Evolutionary conservation across 2,797 vertebrate genomes (phyloP).

Genomic region (Chelon labrosus): DNA sequence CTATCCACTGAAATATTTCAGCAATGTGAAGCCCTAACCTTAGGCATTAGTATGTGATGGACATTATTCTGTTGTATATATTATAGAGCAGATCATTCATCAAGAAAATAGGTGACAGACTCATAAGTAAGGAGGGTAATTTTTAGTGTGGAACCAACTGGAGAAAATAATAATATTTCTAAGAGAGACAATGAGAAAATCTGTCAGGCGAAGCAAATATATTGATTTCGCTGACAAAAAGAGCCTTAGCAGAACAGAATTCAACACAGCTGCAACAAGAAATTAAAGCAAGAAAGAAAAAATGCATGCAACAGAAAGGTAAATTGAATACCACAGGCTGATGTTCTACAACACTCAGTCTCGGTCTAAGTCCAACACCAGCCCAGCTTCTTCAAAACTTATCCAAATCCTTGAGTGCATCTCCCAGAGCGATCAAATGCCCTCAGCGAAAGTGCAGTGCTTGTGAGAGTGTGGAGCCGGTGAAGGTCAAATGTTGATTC

Average conservation of each 20-base stretch:
- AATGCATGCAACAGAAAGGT: not conserved
- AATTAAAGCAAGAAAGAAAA: not conserved
- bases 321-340: slow-evolving; percentile 7
- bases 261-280: not conserved
- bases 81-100: too few relatives aligned
- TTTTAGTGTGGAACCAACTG: too few relatives aligned
- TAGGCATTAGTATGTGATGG: too few relatives aligned
- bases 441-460: slow-evolving; percentile 23
- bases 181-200: not conserved
- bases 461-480: slow-evolving; percentile 10
- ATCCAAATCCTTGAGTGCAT: not conserved
- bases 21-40: too few relatives aligned
- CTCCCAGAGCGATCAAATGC: not conserved
- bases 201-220: not conserved
- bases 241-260: not conserved
- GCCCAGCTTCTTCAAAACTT: slow-evolving; percentile 2
- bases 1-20: too few relatives aligned
- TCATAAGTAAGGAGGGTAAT: not conserved
- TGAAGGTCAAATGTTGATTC: slow-evolving; percentile 51
- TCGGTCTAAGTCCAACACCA: not conserved
- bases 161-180: not conserved
- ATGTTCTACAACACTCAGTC: not conserved
- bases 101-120: too few relatives aligned
- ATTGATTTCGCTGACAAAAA: not conserved
- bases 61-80: too few relatives aligned